Evolutionary conservation across 2,797 vertebrate genomes (phyloP).

Genomic region (Emys orbicularis): DNA sequence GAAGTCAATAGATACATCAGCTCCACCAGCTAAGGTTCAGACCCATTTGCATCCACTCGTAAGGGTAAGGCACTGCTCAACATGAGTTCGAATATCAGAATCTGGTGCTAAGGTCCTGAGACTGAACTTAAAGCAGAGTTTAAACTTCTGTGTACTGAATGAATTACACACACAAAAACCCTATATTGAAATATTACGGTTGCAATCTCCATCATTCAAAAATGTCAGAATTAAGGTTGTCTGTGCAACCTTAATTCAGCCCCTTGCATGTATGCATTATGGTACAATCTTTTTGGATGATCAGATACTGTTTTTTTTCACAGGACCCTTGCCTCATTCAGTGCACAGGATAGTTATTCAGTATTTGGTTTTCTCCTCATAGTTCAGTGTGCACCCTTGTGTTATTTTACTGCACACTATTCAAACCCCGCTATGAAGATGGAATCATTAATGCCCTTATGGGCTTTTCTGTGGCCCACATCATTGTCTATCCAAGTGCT

Average conservation of each 20-base stretch:
- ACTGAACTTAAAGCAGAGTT: neutral
- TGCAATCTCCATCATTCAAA: neutral
- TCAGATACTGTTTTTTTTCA: neutral
- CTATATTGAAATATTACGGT: neutral
- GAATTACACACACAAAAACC: neutral
- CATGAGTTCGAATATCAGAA: neutral
- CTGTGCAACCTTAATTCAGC: neutral
- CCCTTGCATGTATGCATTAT: neutral
- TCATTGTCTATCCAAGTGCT: accelerated
- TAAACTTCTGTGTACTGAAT: neutral
- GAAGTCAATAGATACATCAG: neutral
- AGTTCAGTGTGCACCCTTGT: too few species aligned
- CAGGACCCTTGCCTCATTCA: accelerated
- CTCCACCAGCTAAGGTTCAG: neutral
- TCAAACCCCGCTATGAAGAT: neutral
- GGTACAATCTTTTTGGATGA: neutral
- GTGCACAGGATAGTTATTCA: neutral
- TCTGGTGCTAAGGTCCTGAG: neutral
- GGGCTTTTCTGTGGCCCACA: neutral
- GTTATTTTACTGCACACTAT: neutral
- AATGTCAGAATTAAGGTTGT: neutral
- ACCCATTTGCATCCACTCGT: neutral
- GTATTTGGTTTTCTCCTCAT: neutral
- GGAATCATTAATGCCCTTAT: too few species aligned
- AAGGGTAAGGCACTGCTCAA: neutral